Percentiles rank a stretch among this genome's conserved stretches.
phyloP scores from a whole-genome alignment of 2,797 vertebrate genomes.

The Nannoperca australis region DNA sequence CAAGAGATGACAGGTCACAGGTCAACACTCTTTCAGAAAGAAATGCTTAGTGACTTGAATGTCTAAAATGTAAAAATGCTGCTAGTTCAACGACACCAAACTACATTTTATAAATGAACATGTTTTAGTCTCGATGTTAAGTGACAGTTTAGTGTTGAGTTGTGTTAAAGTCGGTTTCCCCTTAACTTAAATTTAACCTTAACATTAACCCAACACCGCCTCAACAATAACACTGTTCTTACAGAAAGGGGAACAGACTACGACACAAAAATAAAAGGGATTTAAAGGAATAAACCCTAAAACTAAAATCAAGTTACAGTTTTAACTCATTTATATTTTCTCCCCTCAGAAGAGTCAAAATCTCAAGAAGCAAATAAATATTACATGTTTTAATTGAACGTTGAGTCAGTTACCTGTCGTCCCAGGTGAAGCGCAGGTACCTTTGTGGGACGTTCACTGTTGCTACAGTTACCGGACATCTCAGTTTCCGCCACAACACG shows the following conservation, averaged over 20 bases:
- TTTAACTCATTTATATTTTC: rapidly evolving
- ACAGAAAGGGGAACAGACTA: too few relatives aligned
- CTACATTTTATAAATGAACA: neutral
- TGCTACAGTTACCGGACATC: slow-evolving; percentile 10
- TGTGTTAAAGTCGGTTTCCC: too few relatives aligned
- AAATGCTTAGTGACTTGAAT: neutral
- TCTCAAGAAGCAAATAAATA: neutral
- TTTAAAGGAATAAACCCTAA: neutral
- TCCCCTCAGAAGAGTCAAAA: neutral
- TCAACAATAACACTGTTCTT: too few relatives aligned
- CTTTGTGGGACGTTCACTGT: slow-evolving; percentile 18
- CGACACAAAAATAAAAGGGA: too few relatives aligned
- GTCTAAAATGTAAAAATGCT: neutral
- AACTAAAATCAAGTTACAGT: neutral
- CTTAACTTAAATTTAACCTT: too few relatives aligned
- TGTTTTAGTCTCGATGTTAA: neutral
- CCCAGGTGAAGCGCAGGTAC: neutral
- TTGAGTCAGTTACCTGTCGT: slow-evolving; percentile 8
- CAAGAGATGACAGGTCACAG: too few relatives aligned
- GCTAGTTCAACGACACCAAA: neutral
- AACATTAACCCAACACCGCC: too few relatives aligned
- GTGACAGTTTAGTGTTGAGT: too few relatives aligned
- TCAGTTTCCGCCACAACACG: neutral
- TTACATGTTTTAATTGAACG: neutral
- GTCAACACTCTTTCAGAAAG: neutral